These are phyloP conservation scores for Radopholus similis DNA, from an alignment of 1,140 invertebrate genomes.

Conservation along the genomic window DNA sequence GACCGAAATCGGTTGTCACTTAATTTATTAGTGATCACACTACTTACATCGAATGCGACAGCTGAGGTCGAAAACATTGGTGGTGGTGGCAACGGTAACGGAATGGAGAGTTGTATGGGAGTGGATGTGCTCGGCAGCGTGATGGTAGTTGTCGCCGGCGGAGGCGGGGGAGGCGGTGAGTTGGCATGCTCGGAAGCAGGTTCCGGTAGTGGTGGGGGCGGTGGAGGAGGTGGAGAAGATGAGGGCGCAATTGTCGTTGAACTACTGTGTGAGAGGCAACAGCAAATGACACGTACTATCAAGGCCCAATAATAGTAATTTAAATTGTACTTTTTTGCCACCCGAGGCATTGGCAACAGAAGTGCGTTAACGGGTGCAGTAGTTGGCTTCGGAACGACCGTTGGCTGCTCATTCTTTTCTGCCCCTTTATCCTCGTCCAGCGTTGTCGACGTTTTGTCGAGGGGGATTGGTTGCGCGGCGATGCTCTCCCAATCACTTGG, in stretches of 20 bases:
- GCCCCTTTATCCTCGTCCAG: too few relatives aligned
- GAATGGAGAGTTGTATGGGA: not conserved
- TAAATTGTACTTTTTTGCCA: not conserved
- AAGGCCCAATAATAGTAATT: too few relatives aligned
- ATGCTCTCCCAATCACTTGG: slow-evolving; percentile 2
- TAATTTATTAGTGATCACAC: too few relatives aligned
- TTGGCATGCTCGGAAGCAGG: not conserved
- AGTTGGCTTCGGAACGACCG: not conserved
- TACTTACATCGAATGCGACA: too few relatives aligned
- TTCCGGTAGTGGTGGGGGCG: not conserved
- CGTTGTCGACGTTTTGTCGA: not conserved
- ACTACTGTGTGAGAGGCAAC: not conserved
- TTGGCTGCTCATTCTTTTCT: not conserved
- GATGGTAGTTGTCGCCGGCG: not conserved
- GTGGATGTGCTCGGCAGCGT: not conserved
- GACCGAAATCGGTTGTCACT: too few relatives aligned
- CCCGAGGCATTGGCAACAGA: not conserved
- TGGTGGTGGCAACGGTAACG: not conserved
- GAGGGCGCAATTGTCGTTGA: not conserved
- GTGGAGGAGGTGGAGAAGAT: not conserved
- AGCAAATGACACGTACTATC: not conserved
- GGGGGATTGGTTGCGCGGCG: not conserved
- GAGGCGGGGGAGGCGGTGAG: not conserved
- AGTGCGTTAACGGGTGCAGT: not conserved
- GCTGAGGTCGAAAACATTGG: too few relatives aligned